Base-by-base conservation (phyloP, 2,888 invertebrate genomes). In the Junonia oenone region DNA sequence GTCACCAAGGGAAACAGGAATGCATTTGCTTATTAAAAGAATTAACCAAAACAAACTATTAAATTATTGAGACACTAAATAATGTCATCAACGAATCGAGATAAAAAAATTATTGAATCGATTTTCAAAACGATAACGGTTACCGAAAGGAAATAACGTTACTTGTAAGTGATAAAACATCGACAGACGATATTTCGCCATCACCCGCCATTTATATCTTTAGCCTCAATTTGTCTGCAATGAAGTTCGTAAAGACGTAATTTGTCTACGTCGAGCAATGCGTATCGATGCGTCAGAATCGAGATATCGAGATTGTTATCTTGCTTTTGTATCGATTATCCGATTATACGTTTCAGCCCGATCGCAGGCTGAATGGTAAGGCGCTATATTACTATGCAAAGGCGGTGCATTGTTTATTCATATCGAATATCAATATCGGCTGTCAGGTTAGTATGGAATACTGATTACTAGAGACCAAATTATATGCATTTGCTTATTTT, bases 201-300 rank as follows among this genome's bases (percentile, higher is more conserved):
- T 50, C 54, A 35, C 51, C 35, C 58, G 48, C 58, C 48, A 49
- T 61, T 61, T 62, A 58, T 60, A 63, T 54, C 59, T 57, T 56
- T 59, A 60, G 55, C 62, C 59, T 79, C 84, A 87, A 86, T 87
- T 87, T 83, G 86, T 83, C 80, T 68, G 68, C 76, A 72, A 75
- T 83, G 83, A 84, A 82, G 65, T 78, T 70, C 67, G 67, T 71
- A 71, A 75, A 78, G 73, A 71, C 71, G 79, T 78, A 78, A 87
- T 88, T 87, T 86, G 85, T 88, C 87, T 83, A 81, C 75, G 86
- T 88, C 85, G 72, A 66, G 76, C 74, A 73, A 74, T 75, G 75
- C 74, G 78, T 78, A 84, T 82, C 81, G 78, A 81, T 75, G 78
- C 73, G 76, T 74, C 78, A 74, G 73, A 76, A 73, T 55, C 54